phyloP scores from a whole-genome alignment of 1,140 invertebrate genomes.

The Dysdera silvatica region DNA sequence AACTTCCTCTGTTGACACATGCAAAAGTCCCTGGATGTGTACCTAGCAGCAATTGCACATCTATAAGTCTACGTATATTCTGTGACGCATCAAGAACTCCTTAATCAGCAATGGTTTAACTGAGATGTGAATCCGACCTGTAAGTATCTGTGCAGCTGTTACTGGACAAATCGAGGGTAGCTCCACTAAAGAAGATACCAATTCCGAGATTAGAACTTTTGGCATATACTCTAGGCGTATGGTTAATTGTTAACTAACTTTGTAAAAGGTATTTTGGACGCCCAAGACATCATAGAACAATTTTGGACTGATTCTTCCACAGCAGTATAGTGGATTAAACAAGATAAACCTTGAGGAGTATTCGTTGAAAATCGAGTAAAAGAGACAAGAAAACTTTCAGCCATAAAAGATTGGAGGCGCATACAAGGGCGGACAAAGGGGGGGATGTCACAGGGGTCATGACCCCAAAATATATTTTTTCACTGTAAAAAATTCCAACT shows the following conservation, averaged over 20 bases:
- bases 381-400: no score
- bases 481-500: no score
- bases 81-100: background rate
- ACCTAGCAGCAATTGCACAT: background rate
- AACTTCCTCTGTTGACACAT: background rate
- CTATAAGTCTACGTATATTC: background rate
- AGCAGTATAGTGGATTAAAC: background rate
- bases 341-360: background rate
- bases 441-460: no score
- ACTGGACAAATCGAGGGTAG: background rate
- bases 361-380: no score
- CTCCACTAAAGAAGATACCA: background rate
- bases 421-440: no score
- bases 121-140: background rate
- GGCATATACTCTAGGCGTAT: no score
- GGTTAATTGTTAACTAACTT: no score
- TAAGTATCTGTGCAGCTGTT: background rate
- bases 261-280: no score
- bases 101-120: background rate
- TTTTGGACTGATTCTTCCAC: background rate
- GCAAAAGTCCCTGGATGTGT: background rate
- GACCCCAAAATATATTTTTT: no score
- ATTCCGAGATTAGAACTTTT: background rate
- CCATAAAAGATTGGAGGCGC: no score
- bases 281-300: no score